A percentile compares a stretch with the other conserved stretches of the same genome.
These are phyloP conservation scores for Idaea straminata DNA, from an alignment of 2,888 invertebrate genomes.

Conservation along the genomic window DNA sequence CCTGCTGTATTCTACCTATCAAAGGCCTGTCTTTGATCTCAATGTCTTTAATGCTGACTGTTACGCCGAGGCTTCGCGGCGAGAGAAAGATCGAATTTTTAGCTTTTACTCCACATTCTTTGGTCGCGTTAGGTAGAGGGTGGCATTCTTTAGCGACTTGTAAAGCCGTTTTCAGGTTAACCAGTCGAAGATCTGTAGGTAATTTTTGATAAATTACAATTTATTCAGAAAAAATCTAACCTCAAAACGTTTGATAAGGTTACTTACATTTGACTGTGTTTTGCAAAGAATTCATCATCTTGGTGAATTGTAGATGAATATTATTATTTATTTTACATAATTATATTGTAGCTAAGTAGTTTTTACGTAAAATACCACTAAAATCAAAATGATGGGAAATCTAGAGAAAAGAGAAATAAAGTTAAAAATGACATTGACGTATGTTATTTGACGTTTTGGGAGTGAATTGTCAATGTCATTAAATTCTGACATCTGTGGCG, in stretches of 20 bases:
- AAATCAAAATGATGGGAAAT: background rate
- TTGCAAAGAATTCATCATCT: conserved; percentile 60
- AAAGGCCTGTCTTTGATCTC: conserved; percentile 53
- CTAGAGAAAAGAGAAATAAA: background rate
- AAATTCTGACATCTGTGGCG: no score
- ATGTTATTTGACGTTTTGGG: no score
- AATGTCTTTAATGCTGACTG: background rate
- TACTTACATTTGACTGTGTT: conserved; percentile 66
- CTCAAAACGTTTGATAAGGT: conserved; percentile 32
- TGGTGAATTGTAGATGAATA: background rate
- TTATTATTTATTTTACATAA: background rate
- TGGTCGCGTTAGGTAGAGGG: conserved; percentile 16
- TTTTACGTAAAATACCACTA: background rate
- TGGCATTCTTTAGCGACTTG: conserved; percentile 56
- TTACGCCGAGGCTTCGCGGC: conserved; percentile 56
- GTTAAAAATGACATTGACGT: background rate
- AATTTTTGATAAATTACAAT: background rate
- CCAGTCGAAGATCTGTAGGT: conserved; percentile 59
- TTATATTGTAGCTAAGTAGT: background rate
- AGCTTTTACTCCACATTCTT: background rate
- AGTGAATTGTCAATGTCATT: no score
- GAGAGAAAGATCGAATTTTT: conserved; percentile 42
- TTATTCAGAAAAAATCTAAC: conserved; percentile 39
- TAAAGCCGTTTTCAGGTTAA: conserved; percentile 59
- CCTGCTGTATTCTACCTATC: conserved; percentile 47